Evolutionary conservation across 2,113 vertebrate genomes (phyloP).

Genomic region (Dipodomys merriami): DNA sequence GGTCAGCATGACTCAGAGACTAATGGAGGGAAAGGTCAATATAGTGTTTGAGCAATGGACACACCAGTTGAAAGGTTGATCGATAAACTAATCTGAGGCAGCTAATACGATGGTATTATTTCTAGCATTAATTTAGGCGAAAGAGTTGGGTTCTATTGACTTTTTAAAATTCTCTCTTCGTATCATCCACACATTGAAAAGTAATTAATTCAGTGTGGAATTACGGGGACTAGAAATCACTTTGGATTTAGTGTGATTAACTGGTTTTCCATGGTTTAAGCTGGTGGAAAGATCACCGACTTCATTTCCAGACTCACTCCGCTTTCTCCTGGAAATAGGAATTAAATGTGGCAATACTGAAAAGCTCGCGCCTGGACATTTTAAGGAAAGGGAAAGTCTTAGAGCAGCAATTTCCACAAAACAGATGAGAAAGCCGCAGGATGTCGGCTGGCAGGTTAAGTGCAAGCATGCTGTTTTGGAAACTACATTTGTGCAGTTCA

Average conservation of each 20-base stretch:
- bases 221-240: background rate
- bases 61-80: conserved; percentile 25
- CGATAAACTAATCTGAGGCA: conserved; percentile 55
- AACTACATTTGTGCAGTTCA: background rate
- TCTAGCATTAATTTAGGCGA: conserved; percentile 40
- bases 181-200: conserved; percentile 15
- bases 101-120: conserved; percentile 19
- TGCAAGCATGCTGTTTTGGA: conserved; percentile 11
- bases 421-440: background rate
- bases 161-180: conserved; percentile 57
- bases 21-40: conserved; percentile 16
- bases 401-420: background rate
- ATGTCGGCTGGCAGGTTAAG: conserved; percentile 29
- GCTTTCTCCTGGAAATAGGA: background rate
- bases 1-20: conserved; percentile 17
- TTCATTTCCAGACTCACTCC: background rate
- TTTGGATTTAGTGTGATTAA: background rate
- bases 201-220: conserved; percentile 28
- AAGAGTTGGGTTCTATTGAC: conserved; percentile 53
- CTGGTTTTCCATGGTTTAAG: background rate
- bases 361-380: background rate
- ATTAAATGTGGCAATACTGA: background rate
- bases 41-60: conserved; percentile 3
- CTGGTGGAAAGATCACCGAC: background rate
- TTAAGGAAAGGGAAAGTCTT: background rate